Evolutionary conservation across 2,888 invertebrate species (phyloP), one percentile per base, ranked within the genome.

Genomic region (Chorisops tibialis): DNA sequence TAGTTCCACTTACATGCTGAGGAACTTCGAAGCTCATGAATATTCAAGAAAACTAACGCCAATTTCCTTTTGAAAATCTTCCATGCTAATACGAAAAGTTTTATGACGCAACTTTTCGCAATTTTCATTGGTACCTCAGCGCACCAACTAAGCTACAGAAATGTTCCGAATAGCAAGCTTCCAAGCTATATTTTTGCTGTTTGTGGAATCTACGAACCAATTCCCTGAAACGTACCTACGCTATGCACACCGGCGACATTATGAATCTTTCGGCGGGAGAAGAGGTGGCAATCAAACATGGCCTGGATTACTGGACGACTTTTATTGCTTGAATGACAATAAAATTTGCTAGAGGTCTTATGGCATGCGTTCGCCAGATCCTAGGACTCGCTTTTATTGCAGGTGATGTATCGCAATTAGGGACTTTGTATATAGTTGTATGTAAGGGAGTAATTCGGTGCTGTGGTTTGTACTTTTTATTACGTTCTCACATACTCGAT

Each of bases 1-100:
- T 14, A 41, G 16, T 14, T n/a, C 16, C 30, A 30, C 30, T 30
- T 30, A 30, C 30, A 30, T 7, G 30, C 30, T 7, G 30, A 30
- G 9, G 7, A 30, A 30, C 7, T 30, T 30, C 30, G 9, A 5
- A 5, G n/a, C 41, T 41, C 41, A 41, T 43, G 61, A 47, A 43
- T 61, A 61, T 61, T 52, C 61, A 61, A 24, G 30, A 30, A 24
- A 45, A 7, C 41, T 43, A 51, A 47, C 61, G 35, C 52, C 51
- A 61, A 61, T 61, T 61, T 47, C 52, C 50, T 60, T 60, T 60
- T 60, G 60, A 39, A 60, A 60, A 60, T 60, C 60, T 61, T 12
- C 41, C 37, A 35, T 37, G 51, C 47, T 61, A 61, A 61, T 61
- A 61, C 51, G 61, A 61, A 61, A 61, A 61, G 61, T 61, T 61